Base-by-base conservation (phyloP, 2,888 invertebrate species). In the Drosophila melanocephala region DNA sequence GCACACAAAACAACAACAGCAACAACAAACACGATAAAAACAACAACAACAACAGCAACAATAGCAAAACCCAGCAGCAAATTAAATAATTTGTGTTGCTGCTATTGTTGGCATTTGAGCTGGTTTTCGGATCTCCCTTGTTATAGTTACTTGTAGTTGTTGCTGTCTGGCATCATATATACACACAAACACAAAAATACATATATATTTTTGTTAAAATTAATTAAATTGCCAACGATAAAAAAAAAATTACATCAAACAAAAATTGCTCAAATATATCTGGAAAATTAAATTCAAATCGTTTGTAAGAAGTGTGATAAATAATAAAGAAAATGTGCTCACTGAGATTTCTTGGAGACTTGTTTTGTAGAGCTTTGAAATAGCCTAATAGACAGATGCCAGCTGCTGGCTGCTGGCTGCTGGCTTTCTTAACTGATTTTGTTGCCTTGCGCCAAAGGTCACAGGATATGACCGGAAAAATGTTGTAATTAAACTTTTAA, bases 61-160 rank as follows among this genome's bases (percentile, higher is more conserved):
- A 33, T 35, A 60, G 33, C 42, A 58, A 69, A 78, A 42, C 50
- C 63, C 55, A 42, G 51, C 39, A 51, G 66, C 64, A 79, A 84
- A 89, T 89, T 89, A 83, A 91, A 91, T 89, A 89, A 91, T 85
- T 85, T 91, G 75, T 78, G 75, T 81, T 80, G 67, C 55, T 58
- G 56, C 69, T 85, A 75, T 89, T 87, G 84, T 82, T 75, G 60
- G 66, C 59, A 64, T 79, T 79, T 69, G 72, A 56, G 65, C 5
- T 55, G 26, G 56, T 37, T 58, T 58, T 66, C 59, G 39, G 53
- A 47, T 9, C 61, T 61, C 52, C 44, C 56, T 67, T 56, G 57
- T 30, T 56, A 22, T 32, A 56, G 26, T 47, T 37, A 53, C 33
- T 57, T 50, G 32, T 59, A 51, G 12, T 47, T 62, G 32, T 37